Base-by-base conservation (phyloP, 2,113 vertebrate species). In the Guaruba guarouba region DNA sequence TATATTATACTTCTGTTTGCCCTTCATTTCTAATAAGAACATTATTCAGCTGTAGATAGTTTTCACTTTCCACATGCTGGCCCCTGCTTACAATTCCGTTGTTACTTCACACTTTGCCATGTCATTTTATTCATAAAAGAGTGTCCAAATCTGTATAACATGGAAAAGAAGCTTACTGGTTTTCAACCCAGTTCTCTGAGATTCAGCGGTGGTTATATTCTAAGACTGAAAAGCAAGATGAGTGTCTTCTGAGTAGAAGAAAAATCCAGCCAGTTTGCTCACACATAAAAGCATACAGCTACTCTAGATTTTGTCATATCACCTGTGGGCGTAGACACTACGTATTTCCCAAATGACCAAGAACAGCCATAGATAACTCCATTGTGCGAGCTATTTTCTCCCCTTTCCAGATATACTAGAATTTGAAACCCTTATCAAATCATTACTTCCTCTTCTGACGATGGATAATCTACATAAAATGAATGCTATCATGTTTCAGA, bases 1-100 rank as follows among this genome's bases (percentile, higher is more conserved):
- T 90, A 91, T 92, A 84, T 95, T 91, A 94, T 77, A 67, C 41
- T 95, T 70, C 77, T 70, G 67, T 94, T 94, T 95, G 89, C 66
- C 92, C 82, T 93, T 92, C 78, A 62, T 96, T 97, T 91, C 79
- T 78, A 82, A 69, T 88, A 92, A 91, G 91, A 95, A 85, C 1
- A 2, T 92, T 92, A 92, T 89, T 92, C 93, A 87, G 86, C 39
- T 76, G 62, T 43, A 82, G 76, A 89, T 68, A 79, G 83, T 92
- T 96, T 82, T 91, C 80, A 85, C 80, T 91, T 96, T 69, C 88
- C 92, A 82, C 63, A 69, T 73, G 69, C 80, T 89, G 83, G 52
- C 63, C 83, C 68, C 52, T 93, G 69, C 69, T 91, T 82, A 67
- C 69, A 87, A 62, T 82, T 91, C 70, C 66, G 93, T 95, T 94